Percentiles rank a stretch among this genome's conserved stretches.
phyloP scores from a whole-genome alignment of 2,113 vertebrate genomes.

The Carassius carassius region DNA sequence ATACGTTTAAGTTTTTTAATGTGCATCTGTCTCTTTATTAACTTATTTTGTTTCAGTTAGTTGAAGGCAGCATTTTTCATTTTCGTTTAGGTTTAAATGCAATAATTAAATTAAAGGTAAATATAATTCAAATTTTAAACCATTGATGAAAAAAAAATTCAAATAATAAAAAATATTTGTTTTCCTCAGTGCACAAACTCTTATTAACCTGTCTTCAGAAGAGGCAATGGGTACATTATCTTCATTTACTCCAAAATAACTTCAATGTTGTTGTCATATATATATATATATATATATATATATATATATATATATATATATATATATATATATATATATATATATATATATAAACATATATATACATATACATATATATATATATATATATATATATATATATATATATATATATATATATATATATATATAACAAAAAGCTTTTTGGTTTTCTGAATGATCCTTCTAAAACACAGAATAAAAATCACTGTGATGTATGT shows the following conservation, averaged over 20 bases:
- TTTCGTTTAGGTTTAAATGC: not conserved
- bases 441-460: not conserved
- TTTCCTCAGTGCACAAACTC: too few species aligned
- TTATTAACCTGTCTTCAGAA: not conserved
- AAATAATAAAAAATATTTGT: too few species aligned
- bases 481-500: not conserved
- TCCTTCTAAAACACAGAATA: not conserved
- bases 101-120: too few species aligned
- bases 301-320: too few species aligned
- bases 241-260: not conserved
- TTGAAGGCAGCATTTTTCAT: not conserved
- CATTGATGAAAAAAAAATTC: not conserved
- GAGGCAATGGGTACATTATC: not conserved
- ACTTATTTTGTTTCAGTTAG: not conserved
- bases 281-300: too few species aligned
- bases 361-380: too few species aligned
- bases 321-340: too few species aligned
- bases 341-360: too few species aligned
- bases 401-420: too few species aligned
- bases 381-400: too few species aligned
- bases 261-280: not conserved
- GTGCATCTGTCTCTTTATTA: not conserved
- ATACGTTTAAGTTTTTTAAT: not conserved
- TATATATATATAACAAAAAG: too few species aligned
- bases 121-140: not conserved